phyloP scores from a whole-genome alignment of 2,113 vertebrate species.

The Oreotrochilus melanogaster region DNA sequence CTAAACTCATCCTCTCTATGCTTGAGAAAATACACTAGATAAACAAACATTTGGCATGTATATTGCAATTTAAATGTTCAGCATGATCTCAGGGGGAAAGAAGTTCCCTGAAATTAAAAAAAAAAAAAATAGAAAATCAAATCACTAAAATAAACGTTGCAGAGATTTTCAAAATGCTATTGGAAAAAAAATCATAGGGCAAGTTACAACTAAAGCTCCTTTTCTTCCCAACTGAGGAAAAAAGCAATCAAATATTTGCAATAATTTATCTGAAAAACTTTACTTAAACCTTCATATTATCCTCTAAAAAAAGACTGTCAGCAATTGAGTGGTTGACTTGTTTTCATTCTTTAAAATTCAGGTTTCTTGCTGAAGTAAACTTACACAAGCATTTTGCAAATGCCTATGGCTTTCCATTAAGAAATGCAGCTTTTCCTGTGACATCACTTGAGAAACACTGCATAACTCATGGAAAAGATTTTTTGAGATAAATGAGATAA shows the following conservation, averaged over 20 bases:
- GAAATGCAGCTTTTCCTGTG: neutral
- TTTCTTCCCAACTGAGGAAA: neutral
- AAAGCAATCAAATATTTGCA: neutral
- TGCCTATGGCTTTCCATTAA: neutral
- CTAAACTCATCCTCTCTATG: neutral
- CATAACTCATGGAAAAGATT: neutral
- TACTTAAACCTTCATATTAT: neutral
- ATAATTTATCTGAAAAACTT: neutral
- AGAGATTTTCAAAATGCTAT: neutral
- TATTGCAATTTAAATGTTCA: neutral
- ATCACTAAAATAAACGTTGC: conserved; percentile 21
- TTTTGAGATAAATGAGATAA: neutral
- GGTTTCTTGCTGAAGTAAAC: neutral
- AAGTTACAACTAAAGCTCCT: neutral
- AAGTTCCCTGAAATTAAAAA: neutral
- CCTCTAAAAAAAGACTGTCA: neutral
- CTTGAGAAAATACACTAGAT: neutral
- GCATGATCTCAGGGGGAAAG: neutral
- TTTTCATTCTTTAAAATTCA: neutral
- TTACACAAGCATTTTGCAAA: neutral
- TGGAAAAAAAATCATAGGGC: neutral
- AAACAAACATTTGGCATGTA: neutral
- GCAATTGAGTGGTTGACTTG: neutral
- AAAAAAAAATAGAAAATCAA: neutral
- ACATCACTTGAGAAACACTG: neutral